These are phyloP conservation scores for Cryptus armator DNA, from an alignment of 2,888 invertebrate genomes.

Conservation along the genomic window DNA sequence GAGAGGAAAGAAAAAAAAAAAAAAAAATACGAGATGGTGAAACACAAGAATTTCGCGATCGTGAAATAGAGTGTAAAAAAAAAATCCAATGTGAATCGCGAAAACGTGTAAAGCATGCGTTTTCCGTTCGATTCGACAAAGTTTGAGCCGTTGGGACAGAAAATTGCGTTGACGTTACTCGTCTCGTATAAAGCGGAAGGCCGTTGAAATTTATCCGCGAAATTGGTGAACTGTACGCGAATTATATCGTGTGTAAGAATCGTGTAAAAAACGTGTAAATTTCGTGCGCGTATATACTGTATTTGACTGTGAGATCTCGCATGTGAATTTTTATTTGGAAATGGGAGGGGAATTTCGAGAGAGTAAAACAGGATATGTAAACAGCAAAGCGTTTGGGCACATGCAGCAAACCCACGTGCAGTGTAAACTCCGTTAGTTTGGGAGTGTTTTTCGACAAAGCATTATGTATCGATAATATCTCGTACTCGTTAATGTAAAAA, in stretches of 20 bases:
- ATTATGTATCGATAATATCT: conserved; percentile 64
- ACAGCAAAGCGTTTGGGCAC: conserved; percentile 84
- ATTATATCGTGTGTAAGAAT: conserved; percentile 19
- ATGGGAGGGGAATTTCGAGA: conserved; percentile 8
- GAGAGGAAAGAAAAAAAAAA: not conserved
- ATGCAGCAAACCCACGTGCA: conserved; percentile 84
- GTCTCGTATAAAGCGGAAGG: conserved; percentile 20
- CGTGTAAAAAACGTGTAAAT: not conserved
- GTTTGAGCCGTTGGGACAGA: not conserved
- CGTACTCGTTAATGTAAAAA: conserved; percentile 31
- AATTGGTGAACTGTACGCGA: not conserved
- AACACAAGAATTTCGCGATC: not conserved
- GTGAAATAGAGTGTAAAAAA: not conserved
- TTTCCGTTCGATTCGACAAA: not conserved
- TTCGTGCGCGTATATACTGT: conserved; percentile 22
- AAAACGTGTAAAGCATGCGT: not conserved
- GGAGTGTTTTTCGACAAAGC: conserved; percentile 41
- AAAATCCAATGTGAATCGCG: not conserved
- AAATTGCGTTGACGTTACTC: not conserved
- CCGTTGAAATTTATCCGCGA: conserved; percentile 26
- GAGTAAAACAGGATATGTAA: conserved; percentile 76
- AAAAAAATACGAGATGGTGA: conserved; percentile 8
- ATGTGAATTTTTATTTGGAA: not conserved
- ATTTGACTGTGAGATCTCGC: conserved; percentile 2
- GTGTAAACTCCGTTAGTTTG: conserved; percentile 58